A percentile compares a stretch with the other conserved stretches of the same genome.
Evolutionary conservation across 2,888 invertebrate species (phyloP).

Genomic region (Flabesymbios commensalis): DNA sequence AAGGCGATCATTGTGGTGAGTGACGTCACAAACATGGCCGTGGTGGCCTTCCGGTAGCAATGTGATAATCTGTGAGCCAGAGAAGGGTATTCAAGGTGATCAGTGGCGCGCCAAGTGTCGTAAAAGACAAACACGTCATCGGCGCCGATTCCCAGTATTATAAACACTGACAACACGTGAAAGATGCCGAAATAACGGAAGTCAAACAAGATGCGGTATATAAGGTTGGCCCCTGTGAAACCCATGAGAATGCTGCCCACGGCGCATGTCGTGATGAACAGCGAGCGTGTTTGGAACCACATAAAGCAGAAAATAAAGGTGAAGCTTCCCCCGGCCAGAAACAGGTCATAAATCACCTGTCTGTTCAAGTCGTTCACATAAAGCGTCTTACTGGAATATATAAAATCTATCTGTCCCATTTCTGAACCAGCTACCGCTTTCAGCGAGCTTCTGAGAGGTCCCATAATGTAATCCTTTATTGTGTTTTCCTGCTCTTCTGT

Average conservation of each 20-base stretch:
- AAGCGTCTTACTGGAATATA: slow-evolving; percentile 22
- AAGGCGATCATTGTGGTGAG: slow-evolving; percentile 54
- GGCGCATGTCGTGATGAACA: slow-evolving; percentile 29
- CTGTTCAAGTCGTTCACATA: neutral
- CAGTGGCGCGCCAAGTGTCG: slow-evolving; percentile 52
- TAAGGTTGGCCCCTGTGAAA: slow-evolving; percentile 33
- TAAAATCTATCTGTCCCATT: slow-evolving; percentile 19
- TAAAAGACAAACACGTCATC: slow-evolving; percentile 57
- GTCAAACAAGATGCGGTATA: slow-evolving; percentile 31
- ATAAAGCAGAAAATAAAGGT: slow-evolving; percentile 35
- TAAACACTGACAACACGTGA: slow-evolving; percentile 55
- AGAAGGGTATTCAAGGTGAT: slow-evolving; percentile 31
- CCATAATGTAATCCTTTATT: slow-evolving; percentile 3
- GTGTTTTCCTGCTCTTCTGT: slow-evolving; percentile 8
- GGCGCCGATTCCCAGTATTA: slow-evolving; percentile 57
- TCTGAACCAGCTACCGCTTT: slow-evolving; percentile 15
- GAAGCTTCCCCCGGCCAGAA: slow-evolving; percentile 37
- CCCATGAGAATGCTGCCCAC: slow-evolving; percentile 29
- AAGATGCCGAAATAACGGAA: slow-evolving; percentile 50
- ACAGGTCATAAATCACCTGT: slow-evolving; percentile 29
- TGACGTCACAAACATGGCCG: slow-evolving; percentile 54
- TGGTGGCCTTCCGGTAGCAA: slow-evolving; percentile 48
- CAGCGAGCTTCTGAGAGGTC: neutral
- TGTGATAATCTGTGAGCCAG: slow-evolving; percentile 46
- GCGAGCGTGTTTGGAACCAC: slow-evolving; percentile 34